phyloP scores from a whole-genome alignment of 2,888 invertebrate genomes.

The Torymus texanus region DNA sequence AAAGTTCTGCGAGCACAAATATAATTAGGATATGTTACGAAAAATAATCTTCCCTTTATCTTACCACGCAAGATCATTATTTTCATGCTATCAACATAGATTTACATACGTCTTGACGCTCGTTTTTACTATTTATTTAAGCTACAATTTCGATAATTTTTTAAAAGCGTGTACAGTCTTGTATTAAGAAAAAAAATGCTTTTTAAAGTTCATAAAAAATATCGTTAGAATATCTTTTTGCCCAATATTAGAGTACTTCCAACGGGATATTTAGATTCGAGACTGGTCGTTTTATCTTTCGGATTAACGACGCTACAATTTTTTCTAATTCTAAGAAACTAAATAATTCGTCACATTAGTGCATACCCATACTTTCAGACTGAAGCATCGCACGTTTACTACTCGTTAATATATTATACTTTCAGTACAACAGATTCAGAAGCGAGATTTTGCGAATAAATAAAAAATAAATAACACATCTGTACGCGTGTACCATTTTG shows the following conservation, averaged over 20 bases:
- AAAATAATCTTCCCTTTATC: constrained; percentile 48
- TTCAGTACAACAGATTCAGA: constrained; percentile 55
- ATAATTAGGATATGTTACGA: constrained; percentile 60
- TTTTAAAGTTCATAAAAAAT: constrained; percentile 16
- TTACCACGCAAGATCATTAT: constrained; percentile 51
- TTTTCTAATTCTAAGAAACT: constrained; percentile 27
- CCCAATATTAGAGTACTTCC: constrained; percentile 6
- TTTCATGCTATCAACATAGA: constrained; percentile 39
- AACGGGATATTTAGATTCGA: constrained; percentile 32
- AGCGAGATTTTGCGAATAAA: constrained; percentile 57
- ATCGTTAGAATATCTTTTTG: constrained; percentile 24
- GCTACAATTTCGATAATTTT: constrained; percentile 23
- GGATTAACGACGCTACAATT: constrained; percentile 17
- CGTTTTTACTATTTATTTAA: constrained; percentile 41
- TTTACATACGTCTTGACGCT: constrained; percentile 24
- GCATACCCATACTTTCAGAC: constrained; percentile 51
- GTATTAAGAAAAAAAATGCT: constrained; percentile 9
- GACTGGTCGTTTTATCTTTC: constrained; percentile 41
- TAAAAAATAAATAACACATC: constrained; percentile 44
- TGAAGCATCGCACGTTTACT: constrained; percentile 46
- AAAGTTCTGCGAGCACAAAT: constrained; percentile 72
- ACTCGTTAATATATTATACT: constrained; percentile 53
- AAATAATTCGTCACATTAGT: constrained; percentile 39
- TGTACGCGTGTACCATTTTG: constrained; percentile 55
- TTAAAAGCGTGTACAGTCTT: constrained; percentile 12